These are phyloP conservation scores for Pluvialis apricaria DNA, from an alignment of 2,113 vertebrate genomes.

Conservation along the genomic window DNA sequence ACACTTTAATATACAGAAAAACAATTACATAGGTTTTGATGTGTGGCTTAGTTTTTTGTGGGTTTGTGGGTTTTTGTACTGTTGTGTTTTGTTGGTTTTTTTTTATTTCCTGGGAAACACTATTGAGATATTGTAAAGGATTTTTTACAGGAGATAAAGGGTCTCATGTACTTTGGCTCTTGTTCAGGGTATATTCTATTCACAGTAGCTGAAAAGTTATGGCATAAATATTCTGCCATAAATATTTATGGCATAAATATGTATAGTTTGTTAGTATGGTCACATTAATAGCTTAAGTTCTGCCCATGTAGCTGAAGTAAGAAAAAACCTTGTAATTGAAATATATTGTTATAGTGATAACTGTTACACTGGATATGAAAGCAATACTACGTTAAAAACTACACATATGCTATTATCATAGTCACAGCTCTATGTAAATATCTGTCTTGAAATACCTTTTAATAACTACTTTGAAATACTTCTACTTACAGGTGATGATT, in stretches of 20 bases:
- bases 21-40: not conserved
- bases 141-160: not conserved
- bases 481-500: not conserved
- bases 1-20: not conserved
- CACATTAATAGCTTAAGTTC: not conserved
- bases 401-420: not conserved
- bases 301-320: not conserved
- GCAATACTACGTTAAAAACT: not conserved
- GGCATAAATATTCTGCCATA: not conserved
- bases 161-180: not conserved
- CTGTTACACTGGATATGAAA: not conserved
- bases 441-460: not conserved
- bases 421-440: not conserved
- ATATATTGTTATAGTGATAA: not conserved
- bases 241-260: not conserved
- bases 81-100: too few species aligned
- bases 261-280: not conserved
- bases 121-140: not conserved
- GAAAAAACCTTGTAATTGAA: not conserved
- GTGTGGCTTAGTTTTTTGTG: not conserved
- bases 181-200: not conserved
- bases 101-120: not conserved
- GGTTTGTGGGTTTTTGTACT: not conserved
- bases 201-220: not conserved
- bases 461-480: conserved; percentile 1